Evolutionary conservation across 64 coral and sea anemone genomes (phyloP).

Genomic region (Platygyra sinensis): DNA sequence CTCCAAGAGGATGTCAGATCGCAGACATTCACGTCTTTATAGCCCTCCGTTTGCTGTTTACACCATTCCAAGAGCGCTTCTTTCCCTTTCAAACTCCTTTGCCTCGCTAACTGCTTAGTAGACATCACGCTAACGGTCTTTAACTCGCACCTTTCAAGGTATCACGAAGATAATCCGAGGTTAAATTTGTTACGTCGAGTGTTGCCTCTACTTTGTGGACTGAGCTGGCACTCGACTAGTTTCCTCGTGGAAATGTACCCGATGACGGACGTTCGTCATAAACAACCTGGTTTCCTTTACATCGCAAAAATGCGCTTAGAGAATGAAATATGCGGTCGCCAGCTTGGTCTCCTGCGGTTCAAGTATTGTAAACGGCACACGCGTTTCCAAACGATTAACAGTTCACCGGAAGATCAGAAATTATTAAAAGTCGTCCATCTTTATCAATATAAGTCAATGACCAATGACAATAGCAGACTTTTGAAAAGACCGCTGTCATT

Average conservation of each 20-base stretch:
- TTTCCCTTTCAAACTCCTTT: conserved; percentile 35
- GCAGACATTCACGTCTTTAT: conserved; percentile 38
- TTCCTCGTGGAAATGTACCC: not conserved
- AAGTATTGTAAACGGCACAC: not conserved
- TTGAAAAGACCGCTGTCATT: too few relatives aligned
- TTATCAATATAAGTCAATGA: too few relatives aligned
- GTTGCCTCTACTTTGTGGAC: not conserved
- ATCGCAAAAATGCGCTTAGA: not conserved
- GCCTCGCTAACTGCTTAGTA: not conserved
- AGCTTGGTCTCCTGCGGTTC: not conserved
- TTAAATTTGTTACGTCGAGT: not conserved
- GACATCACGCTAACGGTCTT: not conserved
- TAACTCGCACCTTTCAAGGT: not conserved
- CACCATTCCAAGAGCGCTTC: conserved; percentile 65
- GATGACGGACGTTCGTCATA: not conserved
- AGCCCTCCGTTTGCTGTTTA: conserved; percentile 36
- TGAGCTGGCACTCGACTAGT: not conserved
- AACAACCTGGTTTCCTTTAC: not conserved
- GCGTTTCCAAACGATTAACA: not conserved
- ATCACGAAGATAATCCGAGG: not conserved
- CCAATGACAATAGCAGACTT: too few relatives aligned
- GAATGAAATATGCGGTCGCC: not conserved
- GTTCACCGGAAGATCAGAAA: not conserved
- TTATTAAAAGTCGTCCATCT: not conserved
- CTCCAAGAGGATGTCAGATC: conserved; percentile 49